Evolutionary conservation across 2,113 vertebrate genomes (phyloP).

Genomic region (Melanotaenia duboulayi): DNA sequence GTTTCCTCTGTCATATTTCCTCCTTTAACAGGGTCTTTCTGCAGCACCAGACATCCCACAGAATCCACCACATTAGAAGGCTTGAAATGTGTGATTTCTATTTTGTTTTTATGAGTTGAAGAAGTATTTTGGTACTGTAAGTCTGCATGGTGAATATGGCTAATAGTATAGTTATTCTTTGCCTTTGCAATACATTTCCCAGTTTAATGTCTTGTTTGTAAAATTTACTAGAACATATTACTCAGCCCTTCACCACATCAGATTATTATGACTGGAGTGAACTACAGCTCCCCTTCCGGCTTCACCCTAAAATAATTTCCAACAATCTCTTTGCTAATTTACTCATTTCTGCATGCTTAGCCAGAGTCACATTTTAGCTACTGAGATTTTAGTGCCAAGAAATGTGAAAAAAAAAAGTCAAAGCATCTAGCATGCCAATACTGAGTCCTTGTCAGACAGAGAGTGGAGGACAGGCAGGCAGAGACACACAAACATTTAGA

Average conservation of each 20-base stretch:
- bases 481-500: conserved; percentile 41
- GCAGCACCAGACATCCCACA: conserved; percentile 34
- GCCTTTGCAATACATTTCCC: not conserved
- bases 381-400: conserved; percentile 30
- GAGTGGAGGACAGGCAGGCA: conserved; percentile 43
- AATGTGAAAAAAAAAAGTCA: conserved; percentile 9
- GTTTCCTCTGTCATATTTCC: conserved; percentile 38
- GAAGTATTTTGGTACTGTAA: conserved; percentile 18
- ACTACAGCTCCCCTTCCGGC: not conserved
- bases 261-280: conserved; percentile 1
- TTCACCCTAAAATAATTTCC: conserved; percentile 33
- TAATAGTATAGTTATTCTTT: not conserved
- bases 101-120: conserved; percentile 34
- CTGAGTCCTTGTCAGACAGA: conserved; percentile 44
- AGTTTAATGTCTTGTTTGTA: not conserved
- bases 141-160: not conserved
- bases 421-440: conserved; percentile 46
- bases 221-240: not conserved
- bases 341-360: conserved; percentile 37
- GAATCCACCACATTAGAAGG: conserved; percentile 13
- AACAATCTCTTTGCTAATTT: conserved; percentile 49
- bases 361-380: conserved; percentile 47
- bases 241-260: conserved; percentile 4
- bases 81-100: conserved; percentile 37
- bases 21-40: conserved; percentile 54